Conservation (phyloP, 1,140 invertebrate species). For the Dreissena rostriformis region DNA sequence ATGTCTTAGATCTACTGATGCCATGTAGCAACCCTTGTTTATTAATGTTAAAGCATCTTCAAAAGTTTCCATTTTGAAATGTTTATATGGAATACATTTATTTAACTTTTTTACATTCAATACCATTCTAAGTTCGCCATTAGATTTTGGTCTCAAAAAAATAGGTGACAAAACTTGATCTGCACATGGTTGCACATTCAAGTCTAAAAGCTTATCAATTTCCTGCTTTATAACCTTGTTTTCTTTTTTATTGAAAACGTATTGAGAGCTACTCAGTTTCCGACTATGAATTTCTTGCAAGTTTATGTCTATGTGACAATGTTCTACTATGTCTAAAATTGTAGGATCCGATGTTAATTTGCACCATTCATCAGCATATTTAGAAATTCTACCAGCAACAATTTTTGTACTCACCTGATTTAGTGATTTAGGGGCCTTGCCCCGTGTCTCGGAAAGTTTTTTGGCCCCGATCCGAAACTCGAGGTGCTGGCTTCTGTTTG, state of each 20-base stretch:
- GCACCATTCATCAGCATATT: conserved; percentile 23
- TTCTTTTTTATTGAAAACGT: conserved; percentile 14
- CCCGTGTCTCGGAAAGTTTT: conserved; percentile 13
- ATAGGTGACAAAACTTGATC: conserved; percentile 51
- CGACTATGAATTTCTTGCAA: neutral
- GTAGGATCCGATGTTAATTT: conserved; percentile 18
- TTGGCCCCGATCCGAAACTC: neutral
- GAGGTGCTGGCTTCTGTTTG: neutral
- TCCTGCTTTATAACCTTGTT: conserved; percentile 4
- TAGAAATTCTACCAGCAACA: conserved; percentile 32
- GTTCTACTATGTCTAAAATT: conserved; percentile 23
- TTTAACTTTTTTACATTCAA: conserved; percentile 42
- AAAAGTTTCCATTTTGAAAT: too few relatives aligned
- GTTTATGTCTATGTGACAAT: neutral
- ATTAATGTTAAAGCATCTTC: too few relatives aligned
- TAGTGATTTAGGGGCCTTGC: neutral
- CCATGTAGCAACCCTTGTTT: too few relatives aligned
- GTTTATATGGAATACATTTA: too few relatives aligned
- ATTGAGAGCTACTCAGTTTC: neutral
- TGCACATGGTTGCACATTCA: conserved; percentile 9
- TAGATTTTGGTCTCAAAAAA: conserved; percentile 44
- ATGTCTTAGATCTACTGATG: too few relatives aligned
- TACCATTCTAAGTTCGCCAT: conserved; percentile 50
- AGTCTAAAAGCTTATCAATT: conserved; percentile 31
- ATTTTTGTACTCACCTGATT: conserved; percentile 15